Base-by-base conservation (phyloP, 2,888 invertebrate species). In the Stenotaenia linearis region DNA sequence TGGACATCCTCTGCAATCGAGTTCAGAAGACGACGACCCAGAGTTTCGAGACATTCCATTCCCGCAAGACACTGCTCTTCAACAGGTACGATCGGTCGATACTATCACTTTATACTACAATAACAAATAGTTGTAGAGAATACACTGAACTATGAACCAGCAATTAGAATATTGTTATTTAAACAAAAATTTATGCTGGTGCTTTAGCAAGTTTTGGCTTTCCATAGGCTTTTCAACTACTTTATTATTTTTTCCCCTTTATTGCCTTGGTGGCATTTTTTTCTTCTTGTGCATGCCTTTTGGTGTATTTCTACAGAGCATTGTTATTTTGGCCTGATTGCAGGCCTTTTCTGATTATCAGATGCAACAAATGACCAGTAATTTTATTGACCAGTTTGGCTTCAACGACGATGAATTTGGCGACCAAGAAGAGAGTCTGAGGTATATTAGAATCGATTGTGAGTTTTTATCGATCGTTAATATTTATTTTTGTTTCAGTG, bases 331-430 rank as follows among this genome's bases (percentile, higher is more conserved):
- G 83, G 83, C 78, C 80, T 80, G 80, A 78, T 84, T 84, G 80
- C 85, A 89, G 89, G 87, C 88, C 83, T 90, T 88, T 86, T 86
- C 88, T 83, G 89, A 90, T 84, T 91, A 90, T 86, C 90, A 91
- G 87, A 88, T 88, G 84, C 90, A 90, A 85, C 89, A 90, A 85
- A 88, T 90, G 86, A 89, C 89, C 30, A 88, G 90, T 81, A 89
- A 88, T 82, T 90, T 90, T 84, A 89, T 89, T 82, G 90, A 90
- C 83, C 89, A 88, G 82, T 91, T 90, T 84, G 90, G 90, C 79
- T 90, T 89, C 84, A 89, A 89, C 83, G 90, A 91, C 84, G 90
- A 90, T 81, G 90, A 91, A 81, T 91, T 90, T 83, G 89, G 88
- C 82, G 90, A 90, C 83, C 89, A 88, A 10, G 90, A 91, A 82